These are phyloP conservation scores for Pristionchus maxplancki DNA, from an alignment of 2,888 invertebrate species.

Conservation along the genomic window DNA sequence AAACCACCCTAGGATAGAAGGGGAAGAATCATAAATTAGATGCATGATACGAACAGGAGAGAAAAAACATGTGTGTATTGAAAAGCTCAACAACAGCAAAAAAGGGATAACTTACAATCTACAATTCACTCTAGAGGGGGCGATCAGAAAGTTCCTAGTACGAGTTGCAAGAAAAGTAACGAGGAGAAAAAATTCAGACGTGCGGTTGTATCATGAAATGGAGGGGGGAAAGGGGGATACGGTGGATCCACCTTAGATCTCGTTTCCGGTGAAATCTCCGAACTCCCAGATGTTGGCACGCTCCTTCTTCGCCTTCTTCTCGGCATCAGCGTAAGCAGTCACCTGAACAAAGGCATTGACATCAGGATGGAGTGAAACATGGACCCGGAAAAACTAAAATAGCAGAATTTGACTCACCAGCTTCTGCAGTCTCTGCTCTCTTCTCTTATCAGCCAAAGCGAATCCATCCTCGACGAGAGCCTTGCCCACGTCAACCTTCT, in stretches of 20 bases:
- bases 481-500: constrained; percentile 85
- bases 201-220: constrained; percentile 14
- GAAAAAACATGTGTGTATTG: not conserved
- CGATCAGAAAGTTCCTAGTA: constrained; percentile 35
- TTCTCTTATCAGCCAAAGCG: constrained; percentile 86
- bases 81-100: constrained; percentile 32
- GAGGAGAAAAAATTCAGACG: constrained; percentile 16
- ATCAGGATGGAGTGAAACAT: not conserved
- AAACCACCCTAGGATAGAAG: constrained; percentile 24
- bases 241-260: constrained; percentile 78
- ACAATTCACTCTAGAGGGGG: constrained; percentile 31
- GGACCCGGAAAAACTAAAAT: no score
- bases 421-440: constrained; percentile 88
- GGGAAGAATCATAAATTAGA: constrained; percentile 35
- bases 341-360: constrained; percentile 69
- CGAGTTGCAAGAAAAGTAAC: constrained; percentile 9
- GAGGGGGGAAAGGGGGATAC: not conserved
- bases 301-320: constrained; percentile 79
- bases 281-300: constrained; percentile 96
- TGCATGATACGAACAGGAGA: not conserved
- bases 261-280: constrained; percentile 97
- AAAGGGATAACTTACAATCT: not conserved
- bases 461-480: constrained; percentile 90
- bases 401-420: no score
- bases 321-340: constrained; percentile 78